A percentile compares a stretch with the other conserved stretches of the same genome.
These are phyloP conservation scores for Conistra vaccinii DNA, from an alignment of 2,888 invertebrate genomes.

Conservation along the genomic window DNA sequence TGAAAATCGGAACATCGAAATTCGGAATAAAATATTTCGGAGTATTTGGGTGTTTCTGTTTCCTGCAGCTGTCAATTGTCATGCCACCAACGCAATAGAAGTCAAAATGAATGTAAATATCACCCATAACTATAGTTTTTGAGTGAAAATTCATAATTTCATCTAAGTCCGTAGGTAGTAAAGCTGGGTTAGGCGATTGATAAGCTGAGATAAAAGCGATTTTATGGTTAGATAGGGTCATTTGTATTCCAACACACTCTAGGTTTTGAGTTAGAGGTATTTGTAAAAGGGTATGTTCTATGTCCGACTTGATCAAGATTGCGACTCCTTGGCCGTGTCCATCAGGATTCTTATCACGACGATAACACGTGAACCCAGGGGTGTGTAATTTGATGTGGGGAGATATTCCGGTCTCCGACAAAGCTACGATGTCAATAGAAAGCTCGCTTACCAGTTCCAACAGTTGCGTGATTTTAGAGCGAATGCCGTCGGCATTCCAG, in stretches of 20 bases:
- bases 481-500: too few species aligned
- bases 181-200: neutral
- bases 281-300: too few species aligned
- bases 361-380: neutral
- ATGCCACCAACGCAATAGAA: too few species aligned
- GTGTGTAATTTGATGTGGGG: neutral
- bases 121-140: neutral
- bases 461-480: too few species aligned
- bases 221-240: neutral
- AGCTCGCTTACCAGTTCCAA: conserved; percentile 3
- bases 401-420: neutral
- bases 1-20: too few species aligned
- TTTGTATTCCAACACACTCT: neutral
- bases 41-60: too few species aligned
- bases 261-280: neutral
- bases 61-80: too few species aligned
- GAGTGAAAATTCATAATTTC: neutral
- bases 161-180: neutral
- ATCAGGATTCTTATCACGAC: neutral
- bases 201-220: neutral
- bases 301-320: neutral
- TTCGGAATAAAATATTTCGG: too few species aligned
- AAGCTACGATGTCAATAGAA: neutral
- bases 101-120: too few species aligned
- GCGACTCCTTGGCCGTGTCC: neutral